Evolutionary conservation across 53 echinoderm and acorn worm species (phyloP).

Genomic region (Apostichopus leukothele): DNA sequence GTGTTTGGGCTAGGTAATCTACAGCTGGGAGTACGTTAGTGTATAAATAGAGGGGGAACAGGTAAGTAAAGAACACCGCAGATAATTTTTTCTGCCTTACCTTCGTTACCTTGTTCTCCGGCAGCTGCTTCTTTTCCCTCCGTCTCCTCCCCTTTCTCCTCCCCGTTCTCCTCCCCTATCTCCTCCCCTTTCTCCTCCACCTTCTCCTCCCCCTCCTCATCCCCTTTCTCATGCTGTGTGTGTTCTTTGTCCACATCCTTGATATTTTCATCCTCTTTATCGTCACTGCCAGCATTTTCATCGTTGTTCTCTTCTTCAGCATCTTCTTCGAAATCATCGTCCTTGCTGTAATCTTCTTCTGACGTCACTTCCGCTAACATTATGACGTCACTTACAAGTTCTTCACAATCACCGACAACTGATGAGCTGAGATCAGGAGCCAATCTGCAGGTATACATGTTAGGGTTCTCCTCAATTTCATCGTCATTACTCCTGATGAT

Average conservation of each 20-base stretch:
- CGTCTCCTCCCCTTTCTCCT: no score
- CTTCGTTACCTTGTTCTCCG: no score
- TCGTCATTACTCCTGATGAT: constrained; percentile 76
- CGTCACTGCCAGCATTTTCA: not conserved
- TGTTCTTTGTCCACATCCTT: not conserved
- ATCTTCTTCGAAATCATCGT: not conserved
- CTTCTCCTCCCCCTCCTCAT: no score
- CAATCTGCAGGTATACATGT: constrained; percentile 50
- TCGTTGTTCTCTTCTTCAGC: not conserved
- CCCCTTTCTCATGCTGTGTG: no score
- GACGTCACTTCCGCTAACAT: constrained; percentile 36
- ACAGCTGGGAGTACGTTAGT: no score
- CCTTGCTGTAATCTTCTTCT: constrained; percentile 21
- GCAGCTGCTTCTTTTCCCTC: no score
- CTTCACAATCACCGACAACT: constrained; percentile 73
- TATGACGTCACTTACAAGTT: constrained; percentile 82
- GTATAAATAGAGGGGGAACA: no score
- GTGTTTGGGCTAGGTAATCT: no score
- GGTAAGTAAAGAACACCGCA: no score
- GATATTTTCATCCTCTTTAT: not conserved
- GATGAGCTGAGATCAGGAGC: constrained; percentile 59
- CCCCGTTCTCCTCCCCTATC: no score
- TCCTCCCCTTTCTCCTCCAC: no score
- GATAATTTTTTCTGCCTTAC: no score
- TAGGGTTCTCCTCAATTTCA: constrained; percentile 52